Percentiles rank a stretch among this genome's conserved stretches.
These are phyloP conservation scores for Spermophilus dauricus DNA, from an alignment of 2,113 vertebrate species.

Conservation along the genomic window DNA sequence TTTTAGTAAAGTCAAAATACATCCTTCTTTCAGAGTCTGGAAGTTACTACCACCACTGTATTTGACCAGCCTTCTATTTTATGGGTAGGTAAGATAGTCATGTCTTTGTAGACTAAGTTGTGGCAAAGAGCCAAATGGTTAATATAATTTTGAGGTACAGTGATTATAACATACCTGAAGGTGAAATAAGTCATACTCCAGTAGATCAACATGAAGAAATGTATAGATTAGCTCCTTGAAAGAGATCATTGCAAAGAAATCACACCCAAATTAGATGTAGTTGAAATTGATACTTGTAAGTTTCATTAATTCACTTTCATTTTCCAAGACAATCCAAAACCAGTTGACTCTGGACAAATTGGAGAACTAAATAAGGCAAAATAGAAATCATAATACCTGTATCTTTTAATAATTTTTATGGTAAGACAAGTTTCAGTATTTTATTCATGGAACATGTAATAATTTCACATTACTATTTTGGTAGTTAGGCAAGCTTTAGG, in stretches of 20 bases:
- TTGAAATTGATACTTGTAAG: neutral
- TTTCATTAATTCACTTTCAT: constrained; percentile 28
- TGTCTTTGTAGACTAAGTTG: neutral
- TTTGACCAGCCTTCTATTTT: neutral
- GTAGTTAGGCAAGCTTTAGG: neutral
- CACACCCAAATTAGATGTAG: neutral
- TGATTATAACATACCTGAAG: neutral
- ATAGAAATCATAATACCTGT: neutral
- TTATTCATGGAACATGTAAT: neutral
- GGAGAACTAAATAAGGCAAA: neutral
- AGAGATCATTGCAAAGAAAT: neutral
- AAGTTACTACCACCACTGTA: neutral
- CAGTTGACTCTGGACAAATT: neutral
- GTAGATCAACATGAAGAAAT: neutral
- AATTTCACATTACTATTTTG: neutral
- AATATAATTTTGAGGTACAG: neutral
- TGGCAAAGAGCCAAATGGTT: neutral
- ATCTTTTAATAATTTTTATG: neutral
- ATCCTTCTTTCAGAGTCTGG: neutral
- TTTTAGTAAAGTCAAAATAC: neutral
- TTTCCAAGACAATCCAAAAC: neutral
- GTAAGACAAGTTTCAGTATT: neutral
- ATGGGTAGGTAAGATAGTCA: neutral
- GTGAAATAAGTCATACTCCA: neutral
- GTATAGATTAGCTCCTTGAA: constrained; percentile 11